phyloP scores from a whole-genome alignment of 2,888 invertebrate species.

The Onchidella celtica region DNA sequence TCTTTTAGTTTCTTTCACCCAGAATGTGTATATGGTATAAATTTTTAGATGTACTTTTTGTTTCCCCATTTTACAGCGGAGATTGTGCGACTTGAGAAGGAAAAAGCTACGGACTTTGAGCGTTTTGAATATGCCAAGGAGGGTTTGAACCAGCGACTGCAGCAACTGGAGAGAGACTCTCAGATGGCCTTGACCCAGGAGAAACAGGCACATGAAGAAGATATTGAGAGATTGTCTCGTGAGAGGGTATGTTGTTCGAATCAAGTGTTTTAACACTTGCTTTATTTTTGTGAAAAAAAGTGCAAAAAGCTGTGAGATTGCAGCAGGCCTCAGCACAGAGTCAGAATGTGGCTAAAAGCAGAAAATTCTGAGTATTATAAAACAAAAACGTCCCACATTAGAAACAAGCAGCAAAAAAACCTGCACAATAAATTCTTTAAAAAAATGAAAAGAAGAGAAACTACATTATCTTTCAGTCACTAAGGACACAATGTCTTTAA shows the following conservation, averaged over 20 bases:
- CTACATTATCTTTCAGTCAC: too few relatives aligned
- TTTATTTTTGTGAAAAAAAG: too few relatives aligned
- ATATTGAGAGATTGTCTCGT: slow-evolving; percentile 78
- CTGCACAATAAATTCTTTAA: too few relatives aligned
- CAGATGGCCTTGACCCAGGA: slow-evolving; percentile 79
- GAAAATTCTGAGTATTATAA: neutral
- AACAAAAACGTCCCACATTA: neutral
- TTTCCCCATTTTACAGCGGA: slow-evolving; percentile 78
- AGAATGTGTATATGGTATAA: too few relatives aligned
- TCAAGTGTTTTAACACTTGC: too few relatives aligned
- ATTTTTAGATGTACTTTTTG: too few relatives aligned
- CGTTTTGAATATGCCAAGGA: slow-evolving; percentile 80
- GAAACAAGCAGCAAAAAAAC: too few relatives aligned
- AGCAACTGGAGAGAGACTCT: slow-evolving; percentile 84
- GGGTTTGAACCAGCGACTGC: slow-evolving; percentile 89
- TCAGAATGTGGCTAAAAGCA: neutral
- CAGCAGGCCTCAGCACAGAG: too few relatives aligned
- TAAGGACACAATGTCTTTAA: too few relatives aligned
- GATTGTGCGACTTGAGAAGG: slow-evolving; percentile 76
- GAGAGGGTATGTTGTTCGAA: slow-evolving; percentile 75
- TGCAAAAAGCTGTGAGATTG: too few relatives aligned
- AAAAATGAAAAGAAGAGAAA: too few relatives aligned
- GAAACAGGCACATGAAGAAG: slow-evolving; percentile 80
- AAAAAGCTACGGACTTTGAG: slow-evolving; percentile 78
- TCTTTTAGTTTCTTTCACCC: too few relatives aligned